phyloP scores from a whole-genome alignment of 2,888 invertebrate species.

The Creontiades dilutus region DNA sequence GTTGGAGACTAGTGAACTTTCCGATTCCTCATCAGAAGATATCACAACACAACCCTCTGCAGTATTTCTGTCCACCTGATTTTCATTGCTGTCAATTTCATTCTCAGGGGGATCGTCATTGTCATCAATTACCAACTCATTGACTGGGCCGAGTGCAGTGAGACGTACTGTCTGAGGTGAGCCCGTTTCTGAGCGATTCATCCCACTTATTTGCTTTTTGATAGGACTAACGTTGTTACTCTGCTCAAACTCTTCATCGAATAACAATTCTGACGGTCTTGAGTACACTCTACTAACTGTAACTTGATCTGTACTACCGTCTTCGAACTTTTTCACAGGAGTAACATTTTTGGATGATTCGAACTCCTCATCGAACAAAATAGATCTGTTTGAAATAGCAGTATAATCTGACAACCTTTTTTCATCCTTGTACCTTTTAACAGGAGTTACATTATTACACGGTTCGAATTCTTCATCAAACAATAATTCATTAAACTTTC shows the following conservation, averaged over 20 bases:
- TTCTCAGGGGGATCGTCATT: background rate
- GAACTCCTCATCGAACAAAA: background rate
- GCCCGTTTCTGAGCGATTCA: background rate
- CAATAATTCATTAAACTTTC: background rate
- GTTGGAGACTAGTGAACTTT: background rate
- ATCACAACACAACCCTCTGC: background rate
- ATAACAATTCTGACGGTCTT: background rate
- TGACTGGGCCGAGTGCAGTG: background rate
- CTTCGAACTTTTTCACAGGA: background rate
- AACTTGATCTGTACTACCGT: background rate
- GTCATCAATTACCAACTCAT: slow-evolving; percentile 14
- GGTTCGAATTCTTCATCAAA: slow-evolving; percentile 28
- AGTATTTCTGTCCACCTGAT: background rate
- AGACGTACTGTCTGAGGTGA: background rate
- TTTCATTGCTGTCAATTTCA: background rate
- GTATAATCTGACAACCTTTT: background rate
- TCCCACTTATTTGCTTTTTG: background rate
- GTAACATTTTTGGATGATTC: background rate
- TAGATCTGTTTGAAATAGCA: background rate
- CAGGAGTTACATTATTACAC: background rate
- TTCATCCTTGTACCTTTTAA: background rate
- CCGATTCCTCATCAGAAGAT: slow-evolving; percentile 11
- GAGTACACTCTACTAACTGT: background rate
- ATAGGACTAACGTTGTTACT: background rate
- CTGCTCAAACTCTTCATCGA: slow-evolving; percentile 9